Percentiles rank a stretch among this genome's conserved stretches.
These are phyloP conservation scores for Nephrotoma appendiculata DNA, from an alignment of 2,888 invertebrate species.

Conservation along the genomic window DNA sequence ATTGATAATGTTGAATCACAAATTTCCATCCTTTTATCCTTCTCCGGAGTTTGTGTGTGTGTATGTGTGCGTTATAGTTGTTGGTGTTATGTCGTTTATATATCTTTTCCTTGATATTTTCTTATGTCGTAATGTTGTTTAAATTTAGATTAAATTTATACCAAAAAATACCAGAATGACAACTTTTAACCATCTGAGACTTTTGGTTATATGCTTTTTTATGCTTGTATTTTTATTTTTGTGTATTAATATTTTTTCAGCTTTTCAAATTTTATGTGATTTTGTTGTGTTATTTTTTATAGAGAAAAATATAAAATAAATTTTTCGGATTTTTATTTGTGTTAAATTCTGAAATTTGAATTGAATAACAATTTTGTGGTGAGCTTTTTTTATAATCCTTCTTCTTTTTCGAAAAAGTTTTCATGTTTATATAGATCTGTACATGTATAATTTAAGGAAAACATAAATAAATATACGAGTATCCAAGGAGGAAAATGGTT, in stretches of 20 bases:
- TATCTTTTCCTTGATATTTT: neutral
- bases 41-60: neutral
- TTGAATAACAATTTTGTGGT: neutral
- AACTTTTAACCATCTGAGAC: conserved; percentile 2
- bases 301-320: neutral
- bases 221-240: neutral
- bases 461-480: neutral
- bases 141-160: conserved; percentile 3
- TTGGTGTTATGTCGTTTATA: neutral
- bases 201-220: neutral
- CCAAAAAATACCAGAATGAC: neutral
- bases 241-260: neutral
- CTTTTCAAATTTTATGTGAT: neutral
- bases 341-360: neutral
- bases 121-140: neutral
- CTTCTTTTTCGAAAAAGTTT: neutral
- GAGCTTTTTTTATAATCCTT: neutral
- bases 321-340: neutral
- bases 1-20: conserved; percentile 1
- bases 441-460: neutral
- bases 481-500: neutral
- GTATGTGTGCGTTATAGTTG: neutral
- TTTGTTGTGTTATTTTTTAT: neutral
- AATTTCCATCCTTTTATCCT: neutral
- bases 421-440: neutral